Conservation (phyloP, 2,113 vertebrate species). For the Origma solitaria region DNA sequence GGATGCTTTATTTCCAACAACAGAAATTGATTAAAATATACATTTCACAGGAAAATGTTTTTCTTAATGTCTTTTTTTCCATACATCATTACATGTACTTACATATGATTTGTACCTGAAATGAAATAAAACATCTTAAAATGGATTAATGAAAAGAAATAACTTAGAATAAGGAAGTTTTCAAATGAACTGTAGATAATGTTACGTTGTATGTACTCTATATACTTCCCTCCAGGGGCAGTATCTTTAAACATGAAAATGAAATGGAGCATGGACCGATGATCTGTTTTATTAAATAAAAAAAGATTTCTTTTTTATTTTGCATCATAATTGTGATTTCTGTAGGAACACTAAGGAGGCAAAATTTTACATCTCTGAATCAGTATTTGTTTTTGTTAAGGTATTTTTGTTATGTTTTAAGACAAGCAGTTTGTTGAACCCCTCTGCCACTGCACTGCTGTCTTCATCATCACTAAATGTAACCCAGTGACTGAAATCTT, state of each 20-base stretch:
- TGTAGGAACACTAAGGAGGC: not conserved
- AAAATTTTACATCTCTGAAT: slow-evolving; percentile 18
- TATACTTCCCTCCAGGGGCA: slow-evolving; percentile 21
- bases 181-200: not conserved
- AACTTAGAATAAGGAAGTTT: slow-evolving; percentile 31
- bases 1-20: slow-evolving; percentile 28
- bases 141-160: slow-evolving; percentile 46
- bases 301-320: not conserved
- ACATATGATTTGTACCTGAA: not conserved
- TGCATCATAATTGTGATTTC: not conserved
- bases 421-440: slow-evolving; percentile 29
- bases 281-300: slow-evolving; percentile 1
- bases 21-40: not conserved
- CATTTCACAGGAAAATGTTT: not conserved
- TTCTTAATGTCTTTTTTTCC: not conserved
- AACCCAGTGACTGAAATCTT: slow-evolving; percentile 48
- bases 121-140: slow-evolving; percentile 3
- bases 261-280: slow-evolving; percentile 6
- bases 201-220: not conserved
- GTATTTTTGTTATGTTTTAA: not conserved
- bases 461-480: slow-evolving; percentile 54
- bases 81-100: not conserved
- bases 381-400: not conserved
- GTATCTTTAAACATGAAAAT: not conserved
- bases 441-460: not conserved